Conservation (phyloP, 2,888 invertebrate species). For the Molanna angustata region DNA sequence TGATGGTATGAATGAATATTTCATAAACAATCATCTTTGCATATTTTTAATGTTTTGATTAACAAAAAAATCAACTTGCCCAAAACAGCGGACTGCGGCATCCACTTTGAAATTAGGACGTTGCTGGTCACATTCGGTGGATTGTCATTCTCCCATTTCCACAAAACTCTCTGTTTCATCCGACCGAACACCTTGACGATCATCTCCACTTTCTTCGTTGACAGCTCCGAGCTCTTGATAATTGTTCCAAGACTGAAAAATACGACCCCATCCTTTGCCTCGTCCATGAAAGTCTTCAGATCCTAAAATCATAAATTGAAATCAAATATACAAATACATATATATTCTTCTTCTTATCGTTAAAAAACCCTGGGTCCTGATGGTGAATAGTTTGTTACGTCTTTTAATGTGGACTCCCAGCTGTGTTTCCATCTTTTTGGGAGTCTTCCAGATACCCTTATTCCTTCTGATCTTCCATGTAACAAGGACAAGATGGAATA, state of each 20-base stretch:
- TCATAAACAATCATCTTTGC: no score
- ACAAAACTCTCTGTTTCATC: slow-evolving; percentile 49
- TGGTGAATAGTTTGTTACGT: no score
- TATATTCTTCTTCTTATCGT: no score
- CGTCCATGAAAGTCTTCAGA: slow-evolving; percentile 37
- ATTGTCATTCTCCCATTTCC: slow-evolving; percentile 50
- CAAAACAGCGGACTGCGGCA: slow-evolving; percentile 53
- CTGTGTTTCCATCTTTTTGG: no score
- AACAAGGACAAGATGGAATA: no score
- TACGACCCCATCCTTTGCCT: slow-evolving; percentile 38
- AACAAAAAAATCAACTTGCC: slow-evolving; percentile 34
- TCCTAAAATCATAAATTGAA: slow-evolving; percentile 35
- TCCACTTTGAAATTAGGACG: slow-evolving; percentile 50
- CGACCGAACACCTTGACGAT: slow-evolving; percentile 44
- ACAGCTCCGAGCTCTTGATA: slow-evolving; percentile 37
- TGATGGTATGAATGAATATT: no score
- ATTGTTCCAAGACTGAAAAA: slow-evolving; percentile 41
- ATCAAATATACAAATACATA: no score
- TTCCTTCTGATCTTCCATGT: no score
- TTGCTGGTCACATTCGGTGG: slow-evolving; percentile 43
- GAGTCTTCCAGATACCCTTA: no score
- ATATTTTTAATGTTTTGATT: not conserved
- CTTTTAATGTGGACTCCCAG: no score
- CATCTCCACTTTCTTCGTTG: slow-evolving; percentile 35
- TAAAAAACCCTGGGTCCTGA: no score